Evolutionary conservation across 1,140 invertebrate species (phyloP), one percentile per base, ranked within the genome.

Genomic region (Drosophila micromelanica): DNA sequence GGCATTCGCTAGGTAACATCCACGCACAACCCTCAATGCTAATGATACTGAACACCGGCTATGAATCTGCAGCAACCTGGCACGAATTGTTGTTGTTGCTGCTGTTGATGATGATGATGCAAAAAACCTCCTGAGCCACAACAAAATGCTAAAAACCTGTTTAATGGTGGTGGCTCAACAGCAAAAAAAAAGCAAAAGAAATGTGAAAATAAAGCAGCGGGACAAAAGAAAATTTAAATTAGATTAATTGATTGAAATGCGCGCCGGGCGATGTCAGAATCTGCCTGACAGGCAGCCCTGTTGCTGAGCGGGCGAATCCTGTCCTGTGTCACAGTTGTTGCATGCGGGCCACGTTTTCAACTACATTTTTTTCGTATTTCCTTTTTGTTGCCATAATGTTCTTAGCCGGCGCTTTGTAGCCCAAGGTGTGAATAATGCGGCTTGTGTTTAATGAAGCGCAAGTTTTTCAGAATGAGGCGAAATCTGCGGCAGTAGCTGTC

Each of bases 191-290:
- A 8, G 64, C 13, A 40, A n/a, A 68, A 46, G 20, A 55, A 76
- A 52, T 61, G 12, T 35, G 63, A 45, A 70, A 62, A 76, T 35
- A 82, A 63, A 67, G 7, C 5, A 37, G 51, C 38, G 51, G 65
- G 63, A 82, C 84, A 81, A 76, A 76, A 78, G 62, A 69, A 87
- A 91, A 84, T 91, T 91, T 87, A 91, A 91, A 91, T 91, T 91
- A 91, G 90, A 91, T 91, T 91, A 91, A 91, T 91, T 91, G 90
- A 91, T 91, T 90, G 90, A 91, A 91, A 90, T 75, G 76, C 79
- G 70, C 30, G 40, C 27, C 57, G 48, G 38, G 54, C 48, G 27
- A 5, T 27, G 27, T 5, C 30, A 49, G 40, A 35, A 12, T 20
- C 37, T 60, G 35, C 12, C 56, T 48, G 80, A 57, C 68, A 71